These are phyloP conservation scores for Arenaria interpres DNA, from an alignment of 2,113 vertebrate species.

Conservation along the genomic window DNA sequence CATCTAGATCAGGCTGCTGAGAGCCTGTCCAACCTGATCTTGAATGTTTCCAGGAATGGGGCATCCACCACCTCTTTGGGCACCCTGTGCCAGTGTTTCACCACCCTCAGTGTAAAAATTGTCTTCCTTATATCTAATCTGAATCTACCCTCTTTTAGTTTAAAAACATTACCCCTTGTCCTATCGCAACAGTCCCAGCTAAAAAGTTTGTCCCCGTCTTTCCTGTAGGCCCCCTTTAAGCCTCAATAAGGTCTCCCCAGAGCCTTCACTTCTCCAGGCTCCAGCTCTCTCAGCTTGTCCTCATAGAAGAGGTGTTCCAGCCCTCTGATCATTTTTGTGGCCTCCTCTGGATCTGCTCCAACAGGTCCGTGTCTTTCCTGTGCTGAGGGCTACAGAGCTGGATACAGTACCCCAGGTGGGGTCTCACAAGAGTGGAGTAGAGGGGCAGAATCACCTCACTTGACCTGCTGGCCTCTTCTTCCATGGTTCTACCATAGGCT, in stretches of 20 bases:
- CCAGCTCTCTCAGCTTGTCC: not conserved
- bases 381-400: not conserved
- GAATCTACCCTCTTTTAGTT: not conserved
- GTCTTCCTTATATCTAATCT: not conserved
- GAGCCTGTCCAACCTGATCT: not conserved
- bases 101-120: not conserved
- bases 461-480: not conserved
- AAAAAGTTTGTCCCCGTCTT: not conserved
- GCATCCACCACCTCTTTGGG: not conserved
- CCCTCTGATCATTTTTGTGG: not conserved
- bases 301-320: not conserved
- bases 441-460: not conserved
- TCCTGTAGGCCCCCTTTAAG: not conserved
- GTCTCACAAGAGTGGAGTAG: not conserved
- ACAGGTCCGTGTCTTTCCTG: not conserved
- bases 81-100: not conserved
- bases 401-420: not conserved
- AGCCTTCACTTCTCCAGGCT: not conserved
- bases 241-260: not conserved
- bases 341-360: not conserved
- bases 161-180: not conserved
- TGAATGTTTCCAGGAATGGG: not conserved
- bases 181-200: not conserved
- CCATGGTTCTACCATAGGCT: not conserved
- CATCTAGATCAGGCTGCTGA: not conserved